A percentile compares a stretch with the other conserved stretches of the same genome.
Evolutionary conservation across 2,797 vertebrate species (phyloP).

Genomic region (Sebastes wilsoni): DNA sequence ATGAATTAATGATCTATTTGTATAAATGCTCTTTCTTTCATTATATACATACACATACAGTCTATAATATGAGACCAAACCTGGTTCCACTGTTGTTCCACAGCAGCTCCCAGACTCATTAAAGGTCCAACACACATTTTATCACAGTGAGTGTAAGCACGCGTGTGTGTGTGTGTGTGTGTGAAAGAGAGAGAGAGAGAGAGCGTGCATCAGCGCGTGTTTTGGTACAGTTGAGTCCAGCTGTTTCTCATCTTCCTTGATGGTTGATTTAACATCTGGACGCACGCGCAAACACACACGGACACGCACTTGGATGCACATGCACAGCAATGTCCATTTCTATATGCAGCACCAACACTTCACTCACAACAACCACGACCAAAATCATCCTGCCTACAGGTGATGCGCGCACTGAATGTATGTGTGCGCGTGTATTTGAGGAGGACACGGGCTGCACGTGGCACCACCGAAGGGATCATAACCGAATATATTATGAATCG

Average conservation of each 20-base stretch:
- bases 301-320: not conserved
- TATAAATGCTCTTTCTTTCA: not conserved
- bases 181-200: not conserved
- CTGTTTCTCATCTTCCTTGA: slow-evolving; percentile 59
- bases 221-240: slow-evolving; percentile 34
- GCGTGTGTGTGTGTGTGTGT: not conserved
- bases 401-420: slow-evolving; percentile 14
- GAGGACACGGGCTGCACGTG: slow-evolving; percentile 59
- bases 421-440: slow-evolving; percentile 9
- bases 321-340: not conserved
- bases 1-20: not conserved
- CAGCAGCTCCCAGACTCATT: slow-evolving; percentile 32
- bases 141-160: not conserved
- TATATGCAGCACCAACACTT: not conserved
- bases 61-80: slow-evolving; percentile 10
- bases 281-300: slow-evolving; percentile 5
- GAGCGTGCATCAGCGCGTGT: not conserved
- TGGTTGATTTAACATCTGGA: slow-evolving; percentile 52
- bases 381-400: not conserved
- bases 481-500: slow-evolving; percentile 14
- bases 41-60: not conserved
- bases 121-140: slow-evolving; percentile 10
- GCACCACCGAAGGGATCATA: slow-evolving; percentile 25
- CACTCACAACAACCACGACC: too few relatives aligned
- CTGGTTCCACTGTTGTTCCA: slow-evolving; percentile 21